Evolutionary conservation across 2,888 invertebrate genomes (phyloP).

Genomic region (Drosophila prostipennis): DNA sequence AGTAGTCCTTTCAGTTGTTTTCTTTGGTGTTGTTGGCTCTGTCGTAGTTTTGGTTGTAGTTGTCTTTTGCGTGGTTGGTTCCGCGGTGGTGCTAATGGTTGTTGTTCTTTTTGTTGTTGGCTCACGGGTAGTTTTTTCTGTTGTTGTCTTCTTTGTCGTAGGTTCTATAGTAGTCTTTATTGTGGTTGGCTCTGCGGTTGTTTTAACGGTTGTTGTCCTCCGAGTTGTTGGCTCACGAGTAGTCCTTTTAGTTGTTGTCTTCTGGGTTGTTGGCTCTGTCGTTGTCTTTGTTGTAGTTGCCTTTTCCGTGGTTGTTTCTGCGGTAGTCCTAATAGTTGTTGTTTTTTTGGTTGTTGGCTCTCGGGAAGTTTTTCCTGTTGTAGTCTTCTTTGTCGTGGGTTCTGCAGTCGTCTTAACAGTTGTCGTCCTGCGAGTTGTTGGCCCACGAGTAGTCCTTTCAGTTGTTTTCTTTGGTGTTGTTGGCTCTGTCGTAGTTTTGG

Average conservation of each 20-base stretch:
- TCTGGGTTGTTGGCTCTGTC: background rate
- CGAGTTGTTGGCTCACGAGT: background rate
- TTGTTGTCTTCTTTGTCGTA: background rate
- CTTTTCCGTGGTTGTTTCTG: background rate
- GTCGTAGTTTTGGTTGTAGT: background rate
- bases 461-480: background rate
- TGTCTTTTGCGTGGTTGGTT: background rate
- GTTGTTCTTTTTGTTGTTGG: background rate
- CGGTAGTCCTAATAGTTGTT: background rate
- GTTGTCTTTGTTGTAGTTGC: background rate
- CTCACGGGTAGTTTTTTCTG: background rate
- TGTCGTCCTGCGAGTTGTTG: background rate
- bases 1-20: background rate
- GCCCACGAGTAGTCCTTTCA: too few relatives aligned
- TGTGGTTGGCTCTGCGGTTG: background rate
- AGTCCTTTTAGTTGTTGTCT: too few relatives aligned
- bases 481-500: background rate
- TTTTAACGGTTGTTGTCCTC: background rate
- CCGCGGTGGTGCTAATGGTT: too few relatives aligned
- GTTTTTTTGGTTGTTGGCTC: background rate
- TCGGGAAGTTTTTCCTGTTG: background rate
- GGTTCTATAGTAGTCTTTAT: background rate
- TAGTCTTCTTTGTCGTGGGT: background rate
- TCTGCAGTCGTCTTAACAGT: background rate
- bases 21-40: background rate